Conservation (phyloP, 2,113 vertebrate genomes). For the Anolis carolinensis region DNA sequence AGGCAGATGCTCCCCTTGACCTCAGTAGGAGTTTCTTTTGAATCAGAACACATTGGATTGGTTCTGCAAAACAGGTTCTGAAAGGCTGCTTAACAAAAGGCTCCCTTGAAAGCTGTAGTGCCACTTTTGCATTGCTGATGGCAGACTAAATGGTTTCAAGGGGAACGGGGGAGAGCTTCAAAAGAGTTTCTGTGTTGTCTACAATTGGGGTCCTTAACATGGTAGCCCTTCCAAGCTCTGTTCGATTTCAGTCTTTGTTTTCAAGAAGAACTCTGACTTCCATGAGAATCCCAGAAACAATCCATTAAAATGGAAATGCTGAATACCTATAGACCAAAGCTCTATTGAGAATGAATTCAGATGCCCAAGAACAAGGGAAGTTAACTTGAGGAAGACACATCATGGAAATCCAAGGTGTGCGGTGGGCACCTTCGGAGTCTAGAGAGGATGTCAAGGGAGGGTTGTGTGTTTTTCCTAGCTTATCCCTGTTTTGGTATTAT, state of each 20-base stretch:
- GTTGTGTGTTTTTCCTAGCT: background rate
- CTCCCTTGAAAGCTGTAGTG: background rate
- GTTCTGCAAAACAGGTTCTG: background rate
- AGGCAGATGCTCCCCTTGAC: background rate
- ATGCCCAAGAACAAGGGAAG: too few species aligned
- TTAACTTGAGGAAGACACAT: too few species aligned
- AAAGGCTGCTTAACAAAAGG: background rate
- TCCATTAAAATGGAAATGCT: too few species aligned
- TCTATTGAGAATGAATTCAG: too few species aligned
- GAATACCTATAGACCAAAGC: too few species aligned
- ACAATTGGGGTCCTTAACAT: too few species aligned
- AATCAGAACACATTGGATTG: background rate
- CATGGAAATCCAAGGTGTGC: too few species aligned
- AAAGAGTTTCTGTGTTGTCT: too few species aligned
- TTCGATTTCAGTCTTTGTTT: too few species aligned
- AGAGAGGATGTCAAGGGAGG: background rate
- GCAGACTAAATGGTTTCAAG: background rate
- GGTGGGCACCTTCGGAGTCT: background rate
- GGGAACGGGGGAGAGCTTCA: background rate
- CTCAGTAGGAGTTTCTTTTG: background rate
- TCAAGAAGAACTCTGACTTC: too few species aligned
- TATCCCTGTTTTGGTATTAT: background rate
- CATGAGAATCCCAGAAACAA: too few species aligned
- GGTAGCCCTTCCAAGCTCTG: too few species aligned
- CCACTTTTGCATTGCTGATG: background rate